Base-by-base conservation (phyloP, 2,888 invertebrate genomes). In the Nezara viridula region DNA sequence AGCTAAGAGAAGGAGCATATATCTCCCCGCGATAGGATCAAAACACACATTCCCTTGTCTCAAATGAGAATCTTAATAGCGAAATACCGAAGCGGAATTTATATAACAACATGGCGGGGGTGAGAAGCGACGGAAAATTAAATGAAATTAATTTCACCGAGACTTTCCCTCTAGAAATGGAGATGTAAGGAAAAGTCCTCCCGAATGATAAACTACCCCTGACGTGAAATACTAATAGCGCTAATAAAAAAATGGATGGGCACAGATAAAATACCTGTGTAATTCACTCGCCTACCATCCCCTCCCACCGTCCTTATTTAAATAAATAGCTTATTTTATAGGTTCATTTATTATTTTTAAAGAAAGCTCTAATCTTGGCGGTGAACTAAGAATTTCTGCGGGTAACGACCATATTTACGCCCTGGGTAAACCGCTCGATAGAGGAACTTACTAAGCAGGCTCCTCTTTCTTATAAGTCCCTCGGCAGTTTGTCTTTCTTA, bases 291-390 rank as follows among this genome's bases (percentile, higher is more conserved):
- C 12, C 24, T 44, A 81, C 81, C n/a, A 44, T 12, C 40, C 24
- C 40, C n/a, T 40, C 3, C 0, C 81, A 24, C 10, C 40, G 37
- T 24, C 44, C 81, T 81, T 81, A 81, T 81, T 81, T 81, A 81
- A 81, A 81, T 81, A 81, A 81, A 81, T 81, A 81, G 40, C 81
- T 81, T 44, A 81, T 81, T 81, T 81, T 81, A 81, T 81, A 81
- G 81, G 81, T 44, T 81, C 81, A 81, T 81, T 81, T 81, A 81
- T 81, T 81, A 81, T 81, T 81, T 81, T 81, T 44, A 81, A 44
- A 44, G 44, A 24, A 81, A 44, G n/a, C 24, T 44, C 81, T 81
- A 81, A 81, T 81, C 24, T 81, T n/a, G 81, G 9, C 81, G 40
- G 40, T 81, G 24, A 81, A 81, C 81, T 81, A 81, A 81, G 40